A percentile compares a stretch with the other conserved stretches of the same genome.
Conservation (phyloP, 1,140 invertebrate species). For the Drosophila parabipectinata region DNA sequence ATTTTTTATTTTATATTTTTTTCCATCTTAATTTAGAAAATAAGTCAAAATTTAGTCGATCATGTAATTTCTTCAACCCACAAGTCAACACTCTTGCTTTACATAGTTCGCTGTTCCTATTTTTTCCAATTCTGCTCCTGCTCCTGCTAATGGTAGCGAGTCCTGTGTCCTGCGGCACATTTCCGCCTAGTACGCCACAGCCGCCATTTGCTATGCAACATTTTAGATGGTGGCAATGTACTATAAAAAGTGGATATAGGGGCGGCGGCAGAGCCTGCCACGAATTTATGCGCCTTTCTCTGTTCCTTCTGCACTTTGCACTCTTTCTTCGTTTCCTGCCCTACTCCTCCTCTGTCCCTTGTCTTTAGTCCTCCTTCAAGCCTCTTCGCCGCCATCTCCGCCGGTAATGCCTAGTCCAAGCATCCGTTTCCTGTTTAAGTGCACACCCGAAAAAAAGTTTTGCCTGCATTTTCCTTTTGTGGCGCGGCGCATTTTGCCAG, state of each 20-base stretch:
- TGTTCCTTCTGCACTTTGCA: constrained; percentile 7
- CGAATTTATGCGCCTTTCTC: constrained; percentile 73
- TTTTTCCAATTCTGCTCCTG: constrained; percentile 11
- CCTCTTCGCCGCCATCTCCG: background rate
- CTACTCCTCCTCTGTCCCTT: no score
- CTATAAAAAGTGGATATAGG: constrained; percentile 5
- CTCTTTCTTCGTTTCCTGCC: no score
- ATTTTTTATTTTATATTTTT: background rate
- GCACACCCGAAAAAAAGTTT: constrained; percentile 68
- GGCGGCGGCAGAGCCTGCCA: constrained; percentile 41
- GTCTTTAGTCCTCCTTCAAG: background rate
- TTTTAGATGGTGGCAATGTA: constrained; percentile 57
- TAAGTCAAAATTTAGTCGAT: constrained; percentile 16
- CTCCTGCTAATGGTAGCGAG: constrained; percentile 16
- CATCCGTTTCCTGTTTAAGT: constrained; percentile 81
- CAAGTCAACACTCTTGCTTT: constrained; percentile 33
- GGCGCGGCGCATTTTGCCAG: constrained; percentile 50
- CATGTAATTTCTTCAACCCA: background rate
- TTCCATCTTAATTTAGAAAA: background rate
- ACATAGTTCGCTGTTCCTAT: constrained; percentile 39
- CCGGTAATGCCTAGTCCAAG: constrained; percentile 74
- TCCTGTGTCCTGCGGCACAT: constrained; percentile 71
- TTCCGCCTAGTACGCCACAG: constrained; percentile 76
- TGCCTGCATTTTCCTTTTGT: constrained; percentile 39
- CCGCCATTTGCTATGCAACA: constrained; percentile 69